phyloP scores from a whole-genome alignment of 2,113 vertebrate genomes.

The Cynopterus brachyotis region DNA sequence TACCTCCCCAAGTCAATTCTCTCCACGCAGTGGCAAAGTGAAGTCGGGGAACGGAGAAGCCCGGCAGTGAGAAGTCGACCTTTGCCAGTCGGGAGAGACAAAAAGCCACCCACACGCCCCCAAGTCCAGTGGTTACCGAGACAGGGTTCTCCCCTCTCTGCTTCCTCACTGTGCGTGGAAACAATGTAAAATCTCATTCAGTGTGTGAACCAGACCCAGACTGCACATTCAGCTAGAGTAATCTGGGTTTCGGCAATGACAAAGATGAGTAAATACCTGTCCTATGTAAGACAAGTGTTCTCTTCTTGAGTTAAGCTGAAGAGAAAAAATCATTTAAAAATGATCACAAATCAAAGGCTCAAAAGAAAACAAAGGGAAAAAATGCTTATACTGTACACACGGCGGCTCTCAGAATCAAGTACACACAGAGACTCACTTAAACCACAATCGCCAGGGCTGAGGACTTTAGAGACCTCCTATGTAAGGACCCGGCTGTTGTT shows the following conservation, averaged over 20 bases:
- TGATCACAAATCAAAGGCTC: neutral
- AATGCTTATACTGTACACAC: neutral
- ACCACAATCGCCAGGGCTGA: neutral
- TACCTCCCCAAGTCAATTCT: neutral
- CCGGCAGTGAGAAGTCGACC: no score
- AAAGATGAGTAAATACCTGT: neutral
- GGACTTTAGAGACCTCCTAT: neutral
- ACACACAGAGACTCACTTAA: neutral
- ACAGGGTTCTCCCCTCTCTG: neutral
- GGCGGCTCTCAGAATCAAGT: neutral
- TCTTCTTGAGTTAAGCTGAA: neutral
- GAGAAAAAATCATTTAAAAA: neutral
- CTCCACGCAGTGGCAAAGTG: neutral
- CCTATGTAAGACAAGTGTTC: neutral
- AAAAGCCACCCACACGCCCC: fast-evolving
- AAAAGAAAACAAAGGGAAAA: neutral
- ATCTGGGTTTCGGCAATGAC: neutral
- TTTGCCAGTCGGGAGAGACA: neutral
- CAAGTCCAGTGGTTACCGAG: fast-evolving
- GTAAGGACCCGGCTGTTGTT: neutral
- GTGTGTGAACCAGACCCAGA: neutral
- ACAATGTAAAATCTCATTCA: fast-evolving
- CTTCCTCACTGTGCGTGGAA: neutral
- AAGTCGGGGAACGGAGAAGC: neutral
- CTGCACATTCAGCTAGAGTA: neutral